Evolutionary conservation across 92 coral and sea anemone species (phyloP).

Genomic region (Epizoanthus rinbou): DNA sequence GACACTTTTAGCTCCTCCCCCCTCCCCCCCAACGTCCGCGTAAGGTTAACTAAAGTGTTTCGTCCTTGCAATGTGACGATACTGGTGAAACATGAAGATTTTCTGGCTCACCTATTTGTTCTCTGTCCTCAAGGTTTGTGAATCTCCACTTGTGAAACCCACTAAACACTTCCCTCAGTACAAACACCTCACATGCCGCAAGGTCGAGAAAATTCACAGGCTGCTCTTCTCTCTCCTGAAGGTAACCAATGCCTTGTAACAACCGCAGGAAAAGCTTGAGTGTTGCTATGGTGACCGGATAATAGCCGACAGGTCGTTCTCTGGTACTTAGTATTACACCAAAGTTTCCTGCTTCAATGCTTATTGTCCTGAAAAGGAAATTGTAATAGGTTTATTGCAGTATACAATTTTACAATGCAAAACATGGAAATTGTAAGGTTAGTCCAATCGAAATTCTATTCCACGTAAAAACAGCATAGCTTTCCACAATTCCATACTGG

Average conservation of each 20-base stretch:
- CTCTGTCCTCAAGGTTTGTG: slow-evolving; percentile 73
- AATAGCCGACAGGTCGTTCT: slow-evolving; percentile 85
- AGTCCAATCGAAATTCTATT: too few relatives aligned
- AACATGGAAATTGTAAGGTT: neutral
- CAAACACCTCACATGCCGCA: slow-evolving; percentile 87
- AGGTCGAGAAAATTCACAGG: slow-evolving; percentile 81
- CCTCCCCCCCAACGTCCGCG: too few relatives aligned
- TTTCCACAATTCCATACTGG: too few relatives aligned
- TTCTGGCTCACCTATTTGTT: slow-evolving; percentile 76
- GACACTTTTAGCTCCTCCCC: too few relatives aligned
- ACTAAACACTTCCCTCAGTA: slow-evolving; percentile 86
- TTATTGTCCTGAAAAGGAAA: slow-evolving; percentile 67
- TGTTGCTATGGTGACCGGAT: slow-evolving; percentile 89
- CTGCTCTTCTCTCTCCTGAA: slow-evolving; percentile 57
- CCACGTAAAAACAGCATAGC: too few relatives aligned
- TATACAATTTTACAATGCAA: neutral
- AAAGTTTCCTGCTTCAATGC: slow-evolving; percentile 86
- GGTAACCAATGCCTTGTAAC: slow-evolving; percentile 76
- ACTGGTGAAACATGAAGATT: too few relatives aligned
- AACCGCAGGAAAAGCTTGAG: slow-evolving; percentile 76
- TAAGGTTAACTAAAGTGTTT: too few relatives aligned
- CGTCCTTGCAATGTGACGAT: too few relatives aligned
- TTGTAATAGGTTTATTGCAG: neutral
- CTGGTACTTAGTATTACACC: slow-evolving; percentile 78
- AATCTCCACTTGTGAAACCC: slow-evolving; percentile 96